Percentiles rank a stretch among this genome's conserved stretches.
phyloP scores from a whole-genome alignment of 1,140 invertebrate genomes.

The Rhagoletis zephyria region DNA sequence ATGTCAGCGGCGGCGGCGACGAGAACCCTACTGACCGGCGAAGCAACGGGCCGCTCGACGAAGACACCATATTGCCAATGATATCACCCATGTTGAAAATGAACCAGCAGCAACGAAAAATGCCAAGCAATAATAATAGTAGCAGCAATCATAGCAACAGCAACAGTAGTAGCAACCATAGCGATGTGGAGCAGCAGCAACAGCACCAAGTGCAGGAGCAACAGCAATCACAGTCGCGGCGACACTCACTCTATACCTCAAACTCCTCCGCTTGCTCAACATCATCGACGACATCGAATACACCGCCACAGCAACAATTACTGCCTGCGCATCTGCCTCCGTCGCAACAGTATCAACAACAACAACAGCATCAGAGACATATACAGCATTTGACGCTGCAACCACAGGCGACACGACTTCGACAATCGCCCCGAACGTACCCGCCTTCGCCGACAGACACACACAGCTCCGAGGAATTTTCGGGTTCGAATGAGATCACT shows the following conservation, averaged over 20 bases:
- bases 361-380: slow-evolving; percentile 52
- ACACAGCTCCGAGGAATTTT: slow-evolving; percentile 72
- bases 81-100: slow-evolving; percentile 15
- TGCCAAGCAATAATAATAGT: slow-evolving; percentile 16
- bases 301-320: slow-evolving; percentile 56
- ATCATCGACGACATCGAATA: slow-evolving; percentile 52
- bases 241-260: slow-evolving; percentile 58
- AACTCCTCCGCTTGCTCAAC: slow-evolving; percentile 47
- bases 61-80: slow-evolving; percentile 17
- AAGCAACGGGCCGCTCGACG: slow-evolving; percentile 2
- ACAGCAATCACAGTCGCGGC: slow-evolving; percentile 27
- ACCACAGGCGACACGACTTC: slow-evolving; percentile 29
- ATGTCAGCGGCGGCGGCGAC: not conserved
- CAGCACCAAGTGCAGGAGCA: slow-evolving; percentile 19
- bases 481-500: slow-evolving; percentile 76
- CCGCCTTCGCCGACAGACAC: slow-evolving; percentile 63
- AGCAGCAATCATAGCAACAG: slow-evolving; percentile 16
- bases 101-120: slow-evolving; percentile 44
- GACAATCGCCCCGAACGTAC: slow-evolving; percentile 54
- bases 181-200: not conserved
- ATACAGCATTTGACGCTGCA: slow-evolving; percentile 55
- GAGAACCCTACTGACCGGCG: not conserved
- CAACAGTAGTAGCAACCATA: slow-evolving; percentile 28
- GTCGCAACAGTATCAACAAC: slow-evolving; percentile 53
- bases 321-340: slow-evolving; percentile 56